Percentiles rank a stretch among this genome's conserved stretches.
Evolutionary conservation across 2,113 vertebrate genomes (phyloP).

Genomic region (Poecilia latipinna): DNA sequence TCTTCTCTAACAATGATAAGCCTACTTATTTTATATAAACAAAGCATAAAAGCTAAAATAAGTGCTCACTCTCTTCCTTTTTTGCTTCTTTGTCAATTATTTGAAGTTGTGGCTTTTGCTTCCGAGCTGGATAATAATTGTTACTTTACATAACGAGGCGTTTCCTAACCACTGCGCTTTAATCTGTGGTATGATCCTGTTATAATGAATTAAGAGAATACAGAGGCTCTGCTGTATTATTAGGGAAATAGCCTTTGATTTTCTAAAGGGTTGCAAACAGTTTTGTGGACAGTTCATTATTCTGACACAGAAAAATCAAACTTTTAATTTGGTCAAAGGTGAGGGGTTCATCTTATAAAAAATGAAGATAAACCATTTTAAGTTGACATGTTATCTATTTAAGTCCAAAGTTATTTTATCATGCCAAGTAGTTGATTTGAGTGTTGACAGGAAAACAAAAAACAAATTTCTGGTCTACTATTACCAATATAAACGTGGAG

Average conservation of each 20-base stretch:
- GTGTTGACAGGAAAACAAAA: too few relatives aligned
- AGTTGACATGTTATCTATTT: too few relatives aligned
- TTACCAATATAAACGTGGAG: too few relatives aligned
- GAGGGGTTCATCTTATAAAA: too few relatives aligned
- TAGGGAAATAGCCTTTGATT: constrained; percentile 21
- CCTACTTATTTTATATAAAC: constrained; percentile 35
- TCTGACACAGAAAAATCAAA: too few relatives aligned
- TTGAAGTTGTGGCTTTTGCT: constrained; percentile 9
- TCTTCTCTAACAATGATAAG: constrained; percentile 15
- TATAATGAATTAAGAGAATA: constrained; percentile 50
- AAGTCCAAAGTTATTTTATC: too few relatives aligned
- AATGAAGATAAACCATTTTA: too few relatives aligned
- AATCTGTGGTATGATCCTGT: constrained; percentile 61
- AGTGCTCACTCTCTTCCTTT: not conserved
- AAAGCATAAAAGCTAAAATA: constrained; percentile 4
- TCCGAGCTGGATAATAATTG: constrained; percentile 8
- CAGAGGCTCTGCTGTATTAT: constrained; percentile 27
- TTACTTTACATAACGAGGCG: not conserved
- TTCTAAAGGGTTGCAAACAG: not conserved
- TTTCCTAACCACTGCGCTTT: constrained; percentile 32
- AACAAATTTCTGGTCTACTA: too few relatives aligned
- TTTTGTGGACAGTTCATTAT: too few relatives aligned
- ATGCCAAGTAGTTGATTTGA: too few relatives aligned
- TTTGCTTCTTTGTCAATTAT: constrained; percentile 55
- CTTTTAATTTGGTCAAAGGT: too few relatives aligned